Percentiles rank a stretch among this genome's conserved stretches.
phyloP scores from a whole-genome alignment of 2,888 invertebrate species.

The Unio delphinus region DNA sequence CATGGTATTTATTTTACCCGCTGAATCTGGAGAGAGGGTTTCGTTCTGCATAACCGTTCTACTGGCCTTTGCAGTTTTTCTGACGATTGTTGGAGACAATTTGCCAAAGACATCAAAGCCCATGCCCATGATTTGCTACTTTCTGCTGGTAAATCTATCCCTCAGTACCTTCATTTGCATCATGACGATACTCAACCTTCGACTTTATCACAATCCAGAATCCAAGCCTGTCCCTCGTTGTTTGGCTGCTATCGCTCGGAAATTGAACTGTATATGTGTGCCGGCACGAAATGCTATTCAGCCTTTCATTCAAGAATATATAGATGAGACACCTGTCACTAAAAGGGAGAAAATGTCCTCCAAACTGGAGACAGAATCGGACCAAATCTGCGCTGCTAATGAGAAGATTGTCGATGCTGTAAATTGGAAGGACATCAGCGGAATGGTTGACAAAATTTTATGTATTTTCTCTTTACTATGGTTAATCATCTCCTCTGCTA shows the following conservation, averaged over 20 bases:
- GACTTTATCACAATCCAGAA: constrained; percentile 6
- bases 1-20: constrained; percentile 26
- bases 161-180: constrained; percentile 22
- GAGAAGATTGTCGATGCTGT: background rate
- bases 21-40: constrained; percentile 25
- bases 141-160: constrained; percentile 15
- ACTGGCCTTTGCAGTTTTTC: constrained; percentile 30
- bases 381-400: background rate
- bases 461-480: constrained; percentile 7
- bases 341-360: background rate
- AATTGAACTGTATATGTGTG: constrained; percentile 2
- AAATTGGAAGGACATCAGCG: constrained; percentile 20
- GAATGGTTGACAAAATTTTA: constrained; percentile 6
- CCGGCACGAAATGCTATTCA: background rate
- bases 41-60: constrained; percentile 28
- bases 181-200: constrained; percentile 16
- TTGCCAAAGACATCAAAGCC: constrained; percentile 31
- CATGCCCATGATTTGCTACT: constrained; percentile 21
- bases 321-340: background rate
- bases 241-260: background rate
- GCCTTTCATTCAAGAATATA: background rate
- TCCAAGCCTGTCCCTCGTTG: constrained; percentile 6
- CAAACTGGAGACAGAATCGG: background rate
- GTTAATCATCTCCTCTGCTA: background rate
- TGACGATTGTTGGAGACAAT: constrained; percentile 30